Evolutionary conservation across 2,113 vertebrate genomes (phyloP).

Genomic region (Raja brachyura): DNA sequence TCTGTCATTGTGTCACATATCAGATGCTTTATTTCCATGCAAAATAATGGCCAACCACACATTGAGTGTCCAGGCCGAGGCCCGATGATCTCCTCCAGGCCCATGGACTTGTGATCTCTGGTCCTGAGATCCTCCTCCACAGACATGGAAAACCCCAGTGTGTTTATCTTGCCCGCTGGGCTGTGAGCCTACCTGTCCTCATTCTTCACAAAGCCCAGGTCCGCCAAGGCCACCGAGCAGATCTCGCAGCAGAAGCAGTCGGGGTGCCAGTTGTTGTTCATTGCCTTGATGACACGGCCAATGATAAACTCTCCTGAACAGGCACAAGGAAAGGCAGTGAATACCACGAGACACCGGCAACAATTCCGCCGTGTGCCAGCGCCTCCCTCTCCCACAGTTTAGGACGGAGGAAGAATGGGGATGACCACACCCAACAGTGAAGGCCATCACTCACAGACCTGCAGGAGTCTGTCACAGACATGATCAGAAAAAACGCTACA

Average conservation of each 20-base stretch:
- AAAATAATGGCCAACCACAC: too few relatives aligned
- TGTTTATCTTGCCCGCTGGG: too few relatives aligned
- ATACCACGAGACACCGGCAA: neutral
- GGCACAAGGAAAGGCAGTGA: constrained; percentile 1
- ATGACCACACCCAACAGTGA: neutral
- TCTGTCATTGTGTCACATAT: neutral
- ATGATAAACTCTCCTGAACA: constrained; percentile 64
- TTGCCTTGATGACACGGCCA: constrained; percentile 68
- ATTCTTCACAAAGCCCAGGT: constrained; percentile 66
- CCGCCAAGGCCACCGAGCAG: constrained; percentile 58
- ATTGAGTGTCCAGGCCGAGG: too few relatives aligned
- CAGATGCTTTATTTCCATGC: neutral
- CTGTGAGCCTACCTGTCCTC: constrained; percentile 56
- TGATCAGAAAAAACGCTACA: neutral
- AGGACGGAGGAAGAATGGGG: neutral
- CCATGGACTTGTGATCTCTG: too few relatives aligned
- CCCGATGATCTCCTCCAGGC: too few relatives aligned
- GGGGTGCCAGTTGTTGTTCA: constrained; percentile 68
- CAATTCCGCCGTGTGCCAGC: neutral
- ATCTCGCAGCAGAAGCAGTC: constrained; percentile 67
- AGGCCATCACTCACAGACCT: neutral
- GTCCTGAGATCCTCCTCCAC: too few relatives aligned
- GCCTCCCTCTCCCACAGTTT: neutral
- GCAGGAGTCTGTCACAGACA: neutral
- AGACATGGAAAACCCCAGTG: too few relatives aligned